Base-by-base conservation (phyloP, 2,797 vertebrate genomes). In the Chelmon rostratus region DNA sequence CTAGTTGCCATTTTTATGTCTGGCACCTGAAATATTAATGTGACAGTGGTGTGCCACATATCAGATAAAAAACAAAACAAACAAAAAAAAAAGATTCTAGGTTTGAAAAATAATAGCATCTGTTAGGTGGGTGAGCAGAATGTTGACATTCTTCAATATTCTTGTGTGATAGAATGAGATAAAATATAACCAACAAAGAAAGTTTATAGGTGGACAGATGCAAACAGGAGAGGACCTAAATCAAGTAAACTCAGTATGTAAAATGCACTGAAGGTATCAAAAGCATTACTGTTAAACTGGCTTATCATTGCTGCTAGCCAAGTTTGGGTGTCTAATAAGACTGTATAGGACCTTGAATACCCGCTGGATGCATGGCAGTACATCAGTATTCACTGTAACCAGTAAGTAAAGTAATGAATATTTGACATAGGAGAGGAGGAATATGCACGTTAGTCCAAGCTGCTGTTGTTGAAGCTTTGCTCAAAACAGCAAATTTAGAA, bases 1-100 rank as follows among this genome's bases (percentile, higher is more conserved):
- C 50, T n/a, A 25, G 67, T 50, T 69, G 46, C 40, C 11, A 2
- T 73, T 81, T 81, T 68, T 44, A 8, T 53, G 67, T 78, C 61
- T 66, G 42, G 38, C 40, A 81, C 49, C 73, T 88, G 66, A 85
- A 86, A 84, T 88, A 89, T 90, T 84, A 76, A 90, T 86, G 76
- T 3, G 21, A 78, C 16, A 47, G 37, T 40, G 42, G 31, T 71
- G 52, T 49, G 49, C 40, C 19, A 44, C 68, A 75, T 75, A 73
- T 76, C 50, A 50, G 47, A 76, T 70, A 28, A n/a, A n/a, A n/a
- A n/a, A 28, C 62, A 46, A 73, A 57, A 57, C 62, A 46, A 73
- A 57, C 57, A 44, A 8, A 5, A 38, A 35, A 74, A 68, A 21
- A 25, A 35, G 8, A 74, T 25, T 68, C 49, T 58, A n/a, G 44